Conservation (phyloP, 2,113 vertebrate genomes). For the Coturnix japonica region DNA sequence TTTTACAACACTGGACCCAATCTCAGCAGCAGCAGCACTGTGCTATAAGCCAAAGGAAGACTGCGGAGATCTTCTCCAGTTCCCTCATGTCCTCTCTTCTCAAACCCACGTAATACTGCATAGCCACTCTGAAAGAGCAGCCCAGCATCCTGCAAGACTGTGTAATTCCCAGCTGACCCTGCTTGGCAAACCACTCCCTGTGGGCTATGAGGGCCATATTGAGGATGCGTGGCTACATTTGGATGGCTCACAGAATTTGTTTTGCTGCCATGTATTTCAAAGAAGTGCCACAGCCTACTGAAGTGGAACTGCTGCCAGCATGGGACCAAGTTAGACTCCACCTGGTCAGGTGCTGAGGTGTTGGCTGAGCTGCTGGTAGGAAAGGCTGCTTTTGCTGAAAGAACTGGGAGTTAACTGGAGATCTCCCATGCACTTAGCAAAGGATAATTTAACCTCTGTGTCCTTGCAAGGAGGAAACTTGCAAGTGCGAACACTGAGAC, state of each 20-base stretch:
- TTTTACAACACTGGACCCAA: neutral
- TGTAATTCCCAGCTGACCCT: accelerated
- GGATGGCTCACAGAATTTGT: neutral
- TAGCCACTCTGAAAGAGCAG: neutral
- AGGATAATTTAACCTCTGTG: neutral
- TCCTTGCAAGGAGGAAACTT: constrained; percentile 8
- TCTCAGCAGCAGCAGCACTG: neutral
- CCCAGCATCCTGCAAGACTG: neutral
- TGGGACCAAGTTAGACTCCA: neutral
- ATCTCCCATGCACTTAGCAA: neutral
- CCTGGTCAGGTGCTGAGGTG: neutral
- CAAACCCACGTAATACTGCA: neutral
- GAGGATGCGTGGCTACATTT: neutral
- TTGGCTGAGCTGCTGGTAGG: neutral
- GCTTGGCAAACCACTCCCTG: neutral
- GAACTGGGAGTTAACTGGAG: neutral
- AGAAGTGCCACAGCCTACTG: neutral
- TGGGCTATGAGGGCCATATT: neutral
- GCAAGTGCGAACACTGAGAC: neutral
- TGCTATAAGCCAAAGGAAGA: neutral
- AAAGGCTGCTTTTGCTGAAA: neutral
- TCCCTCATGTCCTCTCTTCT: neutral
- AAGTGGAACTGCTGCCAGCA: neutral
- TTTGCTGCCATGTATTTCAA: neutral
- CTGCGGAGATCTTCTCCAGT: neutral